Evolutionary conservation across 2,113 vertebrate species (phyloP).

Genomic region (Stercorarius parasiticus): DNA sequence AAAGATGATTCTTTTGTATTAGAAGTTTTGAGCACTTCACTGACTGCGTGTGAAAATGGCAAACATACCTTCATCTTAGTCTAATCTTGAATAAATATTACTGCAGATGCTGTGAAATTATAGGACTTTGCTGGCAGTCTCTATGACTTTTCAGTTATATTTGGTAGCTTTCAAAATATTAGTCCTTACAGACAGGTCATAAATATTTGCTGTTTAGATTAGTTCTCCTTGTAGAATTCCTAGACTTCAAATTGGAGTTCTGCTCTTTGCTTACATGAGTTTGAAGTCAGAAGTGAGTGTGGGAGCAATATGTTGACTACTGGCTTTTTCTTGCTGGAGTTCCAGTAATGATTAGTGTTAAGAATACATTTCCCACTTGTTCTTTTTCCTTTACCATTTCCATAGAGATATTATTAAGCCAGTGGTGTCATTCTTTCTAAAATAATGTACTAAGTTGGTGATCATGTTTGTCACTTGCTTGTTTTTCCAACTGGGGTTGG

Average conservation of each 20-base stretch:
- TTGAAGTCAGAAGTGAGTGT: neutral
- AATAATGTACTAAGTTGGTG: neutral
- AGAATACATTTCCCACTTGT: neutral
- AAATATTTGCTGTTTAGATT: neutral
- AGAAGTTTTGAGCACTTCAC: neutral
- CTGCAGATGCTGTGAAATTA: neutral
- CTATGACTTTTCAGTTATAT: neutral
- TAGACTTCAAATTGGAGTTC: neutral
- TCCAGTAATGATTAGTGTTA: neutral
- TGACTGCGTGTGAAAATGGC: neutral
- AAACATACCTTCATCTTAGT: neutral
- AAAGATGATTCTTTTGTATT: neutral
- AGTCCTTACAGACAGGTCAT: neutral
- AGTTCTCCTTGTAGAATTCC: neutral
- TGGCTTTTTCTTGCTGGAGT: neutral
- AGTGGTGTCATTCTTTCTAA: neutral
- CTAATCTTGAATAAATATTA: constrained; percentile 1
- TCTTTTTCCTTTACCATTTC: neutral
- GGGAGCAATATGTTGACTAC: neutral
- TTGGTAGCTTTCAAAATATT: neutral
- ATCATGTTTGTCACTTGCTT: neutral
- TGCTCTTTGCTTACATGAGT: neutral
- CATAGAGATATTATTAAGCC: neutral
- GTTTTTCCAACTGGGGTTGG: neutral
- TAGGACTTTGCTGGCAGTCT: neutral